phyloP scores from a whole-genome alignment of 1,140 invertebrate genomes.

The Drosophila sp. region DNA sequence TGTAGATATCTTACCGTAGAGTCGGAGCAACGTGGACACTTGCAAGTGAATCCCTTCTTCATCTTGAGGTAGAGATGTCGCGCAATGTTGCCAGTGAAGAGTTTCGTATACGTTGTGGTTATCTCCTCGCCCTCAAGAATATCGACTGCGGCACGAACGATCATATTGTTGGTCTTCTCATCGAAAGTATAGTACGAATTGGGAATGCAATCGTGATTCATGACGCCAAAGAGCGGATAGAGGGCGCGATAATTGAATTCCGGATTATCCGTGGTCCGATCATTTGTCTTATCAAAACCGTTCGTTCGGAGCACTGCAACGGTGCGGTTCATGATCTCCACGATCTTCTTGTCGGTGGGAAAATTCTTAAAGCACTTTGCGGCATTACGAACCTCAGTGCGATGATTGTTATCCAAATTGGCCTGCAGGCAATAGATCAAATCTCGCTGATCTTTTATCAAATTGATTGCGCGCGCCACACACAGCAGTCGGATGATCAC shows the following conservation, averaged over 20 bases:
- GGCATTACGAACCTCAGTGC: conserved; percentile 87
- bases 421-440: conserved; percentile 86
- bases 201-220: conserved; percentile 91
- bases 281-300: conserved; percentile 88
- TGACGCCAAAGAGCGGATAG: conserved; percentile 89
- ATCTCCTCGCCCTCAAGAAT: conserved; percentile 89
- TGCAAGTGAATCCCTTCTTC: conserved; percentile 91
- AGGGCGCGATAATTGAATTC: conserved; percentile 88
- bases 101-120: conserved; percentile 89
- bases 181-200: conserved; percentile 90
- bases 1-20: conserved; percentile 85
- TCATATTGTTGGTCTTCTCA: conserved; percentile 86
- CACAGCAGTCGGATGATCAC: conserved; percentile 86
- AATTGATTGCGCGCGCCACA: conserved; percentile 86
- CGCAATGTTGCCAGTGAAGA: conserved; percentile 89
- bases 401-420: conserved; percentile 86
- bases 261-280: conserved; percentile 85
- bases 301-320: conserved; percentile 90
- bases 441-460: conserved; percentile 86
- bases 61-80: conserved; percentile 88
- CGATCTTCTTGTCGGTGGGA: conserved; percentile 84
- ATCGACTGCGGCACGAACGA: conserved; percentile 87
- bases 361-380: conserved; percentile 86
- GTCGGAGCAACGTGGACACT: conserved; percentile 89
- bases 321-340: conserved; percentile 83